Conservation (phyloP, 2,113 vertebrate species). For the Eulemur macaco region DNA sequence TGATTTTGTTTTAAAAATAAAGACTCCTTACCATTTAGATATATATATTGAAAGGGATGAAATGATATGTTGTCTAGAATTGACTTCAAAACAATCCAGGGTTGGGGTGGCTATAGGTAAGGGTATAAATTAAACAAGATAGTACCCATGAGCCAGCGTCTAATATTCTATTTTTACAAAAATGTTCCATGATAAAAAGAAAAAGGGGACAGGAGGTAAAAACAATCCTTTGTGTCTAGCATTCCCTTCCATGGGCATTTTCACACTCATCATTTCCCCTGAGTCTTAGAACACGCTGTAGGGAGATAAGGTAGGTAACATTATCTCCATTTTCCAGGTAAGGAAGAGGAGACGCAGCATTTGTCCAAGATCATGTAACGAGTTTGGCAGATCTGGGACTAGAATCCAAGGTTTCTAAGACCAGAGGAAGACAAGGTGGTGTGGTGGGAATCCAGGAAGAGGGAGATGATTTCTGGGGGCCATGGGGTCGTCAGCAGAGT, state of each 20-base stretch:
- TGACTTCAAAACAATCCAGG: neutral
- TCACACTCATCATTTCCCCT: neutral
- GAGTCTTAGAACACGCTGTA: neutral
- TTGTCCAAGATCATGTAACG: neutral
- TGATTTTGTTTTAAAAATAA: neutral
- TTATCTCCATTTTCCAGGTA: neutral
- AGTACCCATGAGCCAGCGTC: neutral
- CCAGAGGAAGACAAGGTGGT: fast-evolving
- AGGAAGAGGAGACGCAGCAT: neutral
- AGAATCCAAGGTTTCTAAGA: neutral
- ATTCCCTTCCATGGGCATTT: neutral
- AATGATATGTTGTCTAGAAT: neutral
- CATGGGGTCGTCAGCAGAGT: neutral
- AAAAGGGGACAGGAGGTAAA: neutral
- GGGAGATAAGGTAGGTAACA: neutral
- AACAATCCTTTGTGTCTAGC: neutral
- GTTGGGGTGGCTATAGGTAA: neutral
- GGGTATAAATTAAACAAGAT: neutral
- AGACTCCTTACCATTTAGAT: neutral
- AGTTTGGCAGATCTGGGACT: no score
- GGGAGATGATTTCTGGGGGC: neutral
- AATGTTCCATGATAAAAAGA: neutral
- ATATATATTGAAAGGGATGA: neutral
- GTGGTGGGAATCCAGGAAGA: neutral
- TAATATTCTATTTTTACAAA: neutral